phyloP scores from a whole-genome alignment of 2,797 vertebrate species.

The Diplodus sargus region DNA sequence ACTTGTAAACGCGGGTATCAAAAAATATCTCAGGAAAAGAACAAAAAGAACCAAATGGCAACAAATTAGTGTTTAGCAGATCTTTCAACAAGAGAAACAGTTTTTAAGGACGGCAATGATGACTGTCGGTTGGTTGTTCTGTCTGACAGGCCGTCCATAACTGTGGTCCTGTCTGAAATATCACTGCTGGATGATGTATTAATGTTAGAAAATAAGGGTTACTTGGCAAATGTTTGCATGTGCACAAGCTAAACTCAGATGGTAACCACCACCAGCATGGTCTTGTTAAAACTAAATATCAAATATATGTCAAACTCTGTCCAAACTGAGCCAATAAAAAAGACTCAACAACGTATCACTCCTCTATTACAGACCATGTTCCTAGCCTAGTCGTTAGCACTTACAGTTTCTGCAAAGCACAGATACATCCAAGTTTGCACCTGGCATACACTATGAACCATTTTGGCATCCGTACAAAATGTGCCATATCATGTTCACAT shows the following conservation, averaged over 20 bases:
- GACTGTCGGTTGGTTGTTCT: background rate
- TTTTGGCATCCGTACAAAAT: no score
- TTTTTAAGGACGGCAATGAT: background rate
- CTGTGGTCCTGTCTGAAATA: slow-evolving; percentile 2
- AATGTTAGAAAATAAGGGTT: background rate
- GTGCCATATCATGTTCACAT: no score
- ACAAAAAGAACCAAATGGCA: background rate
- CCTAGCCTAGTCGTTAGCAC: no score
- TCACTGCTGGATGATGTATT: background rate
- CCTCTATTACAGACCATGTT: background rate
- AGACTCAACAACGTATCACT: background rate
- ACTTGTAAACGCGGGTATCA: background rate
- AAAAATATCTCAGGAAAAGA: background rate
- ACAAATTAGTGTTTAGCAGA: background rate
- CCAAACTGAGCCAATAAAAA: background rate
- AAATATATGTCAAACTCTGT: background rate
- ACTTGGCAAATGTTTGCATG: background rate
- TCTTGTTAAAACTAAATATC: no score
- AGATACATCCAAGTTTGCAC: no score
- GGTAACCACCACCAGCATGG: background rate
- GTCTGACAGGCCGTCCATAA: background rate
- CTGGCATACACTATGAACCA: no score
- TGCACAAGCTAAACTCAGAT: background rate
- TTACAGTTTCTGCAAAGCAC: no score
- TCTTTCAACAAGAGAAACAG: background rate